Evolutionary conservation across 2,888 invertebrate genomes (phyloP).

Genomic region (Epinotia brunnichana): DNA sequence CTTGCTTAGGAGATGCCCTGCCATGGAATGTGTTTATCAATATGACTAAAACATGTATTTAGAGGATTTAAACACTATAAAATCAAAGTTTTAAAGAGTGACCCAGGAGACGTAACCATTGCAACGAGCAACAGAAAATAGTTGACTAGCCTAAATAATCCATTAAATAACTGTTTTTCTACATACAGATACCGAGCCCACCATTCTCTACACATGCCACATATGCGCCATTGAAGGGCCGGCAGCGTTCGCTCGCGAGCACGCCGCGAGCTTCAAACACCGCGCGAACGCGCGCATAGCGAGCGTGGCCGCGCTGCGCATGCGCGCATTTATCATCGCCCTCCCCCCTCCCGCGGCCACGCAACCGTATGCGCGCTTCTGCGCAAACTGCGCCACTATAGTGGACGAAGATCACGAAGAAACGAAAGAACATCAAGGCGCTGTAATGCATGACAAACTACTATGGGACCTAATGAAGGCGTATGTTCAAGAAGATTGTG

Average conservation of each 20-base stretch:
- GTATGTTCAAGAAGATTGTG: slow-evolving; percentile 11
- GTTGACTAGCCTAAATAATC: too few species aligned
- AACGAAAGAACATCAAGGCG: slow-evolving; percentile 18
- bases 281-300: slow-evolving; percentile 30
- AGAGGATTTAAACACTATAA: too few species aligned
- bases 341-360: neutral
- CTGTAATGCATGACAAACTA: slow-evolving; percentile 20
- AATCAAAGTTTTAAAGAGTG: too few species aligned
- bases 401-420: slow-evolving; percentile 10
- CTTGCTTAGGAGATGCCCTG: too few species aligned
- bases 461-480: slow-evolving; percentile 14
- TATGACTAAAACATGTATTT: too few species aligned
- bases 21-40: too few species aligned
- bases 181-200: slow-evolving; percentile 4
- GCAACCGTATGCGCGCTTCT: slow-evolving; percentile 6
- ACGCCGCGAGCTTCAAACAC: slow-evolving; percentile 22
- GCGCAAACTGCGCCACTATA: slow-evolving; percentile 8
- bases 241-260: slow-evolving; percentile 29
- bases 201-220: slow-evolving; percentile 18
- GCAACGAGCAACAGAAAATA: too few species aligned
- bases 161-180: neutral
- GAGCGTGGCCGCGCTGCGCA: slow-evolving; percentile 16
- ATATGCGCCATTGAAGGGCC: slow-evolving; percentile 26
- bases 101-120: too few species aligned
- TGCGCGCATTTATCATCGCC: neutral